Percentiles rank a stretch among this genome's conserved stretches.
Evolutionary conservation across 2,113 vertebrate species (phyloP).

Genomic region (Rhineura floridana): DNA sequence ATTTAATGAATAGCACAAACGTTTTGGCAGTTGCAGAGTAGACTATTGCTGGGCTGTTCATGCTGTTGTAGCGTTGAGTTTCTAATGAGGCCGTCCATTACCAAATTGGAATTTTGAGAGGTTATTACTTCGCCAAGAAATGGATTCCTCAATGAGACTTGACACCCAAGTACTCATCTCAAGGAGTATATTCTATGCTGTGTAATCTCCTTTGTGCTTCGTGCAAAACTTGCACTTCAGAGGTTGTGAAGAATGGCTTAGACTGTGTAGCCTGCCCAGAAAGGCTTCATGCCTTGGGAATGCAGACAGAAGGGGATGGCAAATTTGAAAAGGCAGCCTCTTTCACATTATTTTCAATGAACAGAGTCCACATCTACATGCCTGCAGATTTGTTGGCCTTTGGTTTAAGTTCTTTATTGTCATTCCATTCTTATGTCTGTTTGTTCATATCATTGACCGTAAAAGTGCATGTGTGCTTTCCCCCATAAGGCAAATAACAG

Average conservation of each 20-base stretch:
- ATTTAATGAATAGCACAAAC: slow-evolving; percentile 68
- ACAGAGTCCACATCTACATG: neutral
- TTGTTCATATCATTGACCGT: neutral
- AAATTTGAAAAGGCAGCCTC: neutral
- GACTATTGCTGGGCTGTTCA: slow-evolving; percentile 48
- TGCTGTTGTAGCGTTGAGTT: slow-evolving; percentile 46
- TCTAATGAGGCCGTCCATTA: slow-evolving; percentile 68
- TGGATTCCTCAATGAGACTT: slow-evolving; percentile 46
- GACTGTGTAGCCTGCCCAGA: neutral
- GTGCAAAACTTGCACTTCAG: neutral
- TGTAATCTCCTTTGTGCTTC: slow-evolving; percentile 5
- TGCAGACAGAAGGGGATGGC: neutral
- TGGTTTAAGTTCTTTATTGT: neutral
- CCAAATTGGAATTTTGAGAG: slow-evolving; percentile 63
- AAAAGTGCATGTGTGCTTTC: neutral
- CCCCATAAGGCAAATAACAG: neutral
- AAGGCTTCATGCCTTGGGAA: neutral
- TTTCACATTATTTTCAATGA: neutral
- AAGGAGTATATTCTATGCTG: slow-evolving; percentile 6
- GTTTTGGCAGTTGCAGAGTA: slow-evolving; percentile 59
- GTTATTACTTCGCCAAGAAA: slow-evolving; percentile 64
- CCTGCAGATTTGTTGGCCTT: neutral
- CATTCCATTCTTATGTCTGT: neutral
- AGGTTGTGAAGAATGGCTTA: neutral
- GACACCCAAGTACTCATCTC: slow-evolving; percentile 29